Base-by-base conservation (phyloP, 2,113 vertebrate genomes). In the Hippocampus comes region DNA sequence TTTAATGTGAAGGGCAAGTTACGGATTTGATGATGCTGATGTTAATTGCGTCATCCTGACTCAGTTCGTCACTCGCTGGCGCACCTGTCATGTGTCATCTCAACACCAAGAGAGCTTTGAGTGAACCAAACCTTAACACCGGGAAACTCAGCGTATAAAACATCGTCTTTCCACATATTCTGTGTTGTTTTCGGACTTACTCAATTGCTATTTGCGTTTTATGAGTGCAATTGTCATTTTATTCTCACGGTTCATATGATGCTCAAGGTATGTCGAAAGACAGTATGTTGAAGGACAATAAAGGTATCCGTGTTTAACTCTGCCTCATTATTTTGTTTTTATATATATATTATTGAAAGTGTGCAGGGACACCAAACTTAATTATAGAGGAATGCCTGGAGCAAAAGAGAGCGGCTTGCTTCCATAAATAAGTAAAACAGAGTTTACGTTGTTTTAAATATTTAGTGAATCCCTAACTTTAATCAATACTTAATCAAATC, bases 1-100 rank as follows among this genome's bases (percentile, higher is more conserved):
- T 87, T 51, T 60, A 64, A 41, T 38, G 27, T 67, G n/a, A 46
- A 63, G 23, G 73, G 68, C 70, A 78, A 69, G 72, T 79, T 71
- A 71, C 61, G 8, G 61, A 71, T 66, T 57, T 60, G 71, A 42
- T 71, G 25, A 69, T 64, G 73, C 68, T 71, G 51, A 77, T 27
- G 34, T 53, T 80, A 64, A 78, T 79, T 18, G 18, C 30, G 21
- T 43, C 15, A 17, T 15, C 67, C 48, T 79, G 55, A 77, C 70
- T 73, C 27, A 70, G 55, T 51, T 30, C 23, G 69, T 56, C 69
- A 56, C 23, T 78, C 63, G 64, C 55, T 51, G 65, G 69, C 63
- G 61, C 48, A 46, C 51, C 57, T 74, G 48, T 18, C 48, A 49
- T 27, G 51, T 0, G 1, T 27, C 51, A 59, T 18, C 49, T 68